phyloP scores from a whole-genome alignment of 2,113 vertebrate genomes.

The Pterophyllum scalare region DNA sequence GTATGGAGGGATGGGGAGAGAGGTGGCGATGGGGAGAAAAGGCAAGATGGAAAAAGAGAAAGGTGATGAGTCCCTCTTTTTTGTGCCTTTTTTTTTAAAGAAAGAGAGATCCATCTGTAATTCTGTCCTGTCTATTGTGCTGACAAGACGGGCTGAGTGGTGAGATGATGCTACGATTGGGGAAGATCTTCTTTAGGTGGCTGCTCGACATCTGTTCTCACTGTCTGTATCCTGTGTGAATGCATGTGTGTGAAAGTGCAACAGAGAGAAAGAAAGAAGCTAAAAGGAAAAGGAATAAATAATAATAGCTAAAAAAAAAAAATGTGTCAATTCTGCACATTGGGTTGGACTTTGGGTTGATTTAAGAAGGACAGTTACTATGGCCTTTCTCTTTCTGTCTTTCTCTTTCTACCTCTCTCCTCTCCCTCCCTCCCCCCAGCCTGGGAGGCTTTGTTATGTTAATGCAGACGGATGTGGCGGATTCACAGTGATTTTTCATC shows the following conservation, averaged over 20 bases:
- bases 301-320: conserved; percentile 28
- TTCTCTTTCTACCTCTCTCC: conserved; percentile 24
- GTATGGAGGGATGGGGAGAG: conserved; percentile 66
- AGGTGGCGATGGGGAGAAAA: conserved; percentile 43
- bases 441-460: conserved; percentile 98
- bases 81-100: conserved; percentile 69
- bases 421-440: conserved; percentile 19
- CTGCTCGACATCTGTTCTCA: conserved; percentile 89
- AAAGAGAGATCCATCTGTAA: conserved; percentile 91
- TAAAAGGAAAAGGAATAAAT: conserved; percentile 13
- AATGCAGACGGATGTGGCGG: conserved; percentile 97
- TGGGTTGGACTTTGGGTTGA: conserved; percentile 68
- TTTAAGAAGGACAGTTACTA: conserved; percentile 69
- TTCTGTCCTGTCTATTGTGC: conserved; percentile 95
- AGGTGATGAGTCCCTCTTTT: conserved; percentile 69
- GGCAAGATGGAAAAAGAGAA: conserved; percentile 46
- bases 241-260: conserved; percentile 13
- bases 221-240: conserved; percentile 57
- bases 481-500: conserved; percentile 97
- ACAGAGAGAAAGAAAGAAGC: background rate
- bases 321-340: conserved; percentile 50
- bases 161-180: conserved; percentile 85
- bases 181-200: conserved; percentile 90
- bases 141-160: conserved; percentile 82
- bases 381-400: conserved; percentile 41